These are phyloP conservation scores for Synergus umbraculus DNA, from an alignment of 2,888 invertebrate genomes.

Conservation along the genomic window DNA sequence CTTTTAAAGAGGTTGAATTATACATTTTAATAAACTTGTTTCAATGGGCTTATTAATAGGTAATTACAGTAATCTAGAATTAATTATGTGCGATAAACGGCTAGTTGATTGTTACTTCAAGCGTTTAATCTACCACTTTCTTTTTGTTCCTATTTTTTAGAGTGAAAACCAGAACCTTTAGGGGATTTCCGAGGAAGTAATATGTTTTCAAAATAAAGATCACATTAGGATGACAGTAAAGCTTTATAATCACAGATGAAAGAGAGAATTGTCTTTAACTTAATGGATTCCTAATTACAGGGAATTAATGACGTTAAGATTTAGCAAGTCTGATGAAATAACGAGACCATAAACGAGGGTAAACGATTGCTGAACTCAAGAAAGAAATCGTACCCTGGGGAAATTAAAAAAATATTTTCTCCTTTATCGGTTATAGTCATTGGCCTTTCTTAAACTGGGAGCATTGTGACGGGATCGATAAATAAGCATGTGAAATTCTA, in stretches of 20 bases:
- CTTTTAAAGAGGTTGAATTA: background rate
- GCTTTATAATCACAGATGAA: background rate
- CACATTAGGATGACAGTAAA: background rate
- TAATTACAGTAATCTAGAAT: background rate
- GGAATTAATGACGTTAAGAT: background rate
- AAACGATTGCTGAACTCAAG: background rate
- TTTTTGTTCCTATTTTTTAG: background rate
- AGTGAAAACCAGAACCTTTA: background rate
- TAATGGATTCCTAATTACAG: slow-evolving; percentile 20
- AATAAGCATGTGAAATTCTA: background rate
- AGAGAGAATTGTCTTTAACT: background rate
- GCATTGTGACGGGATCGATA: background rate
- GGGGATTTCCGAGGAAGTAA: background rate
- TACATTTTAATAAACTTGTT: background rate
- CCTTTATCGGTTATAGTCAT: background rate
- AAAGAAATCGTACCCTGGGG: background rate
- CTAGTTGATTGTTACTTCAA: background rate
- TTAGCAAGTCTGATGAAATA: background rate
- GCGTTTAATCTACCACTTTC: background rate
- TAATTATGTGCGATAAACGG: background rate
- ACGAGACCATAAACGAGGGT: background rate
- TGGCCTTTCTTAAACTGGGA: background rate
- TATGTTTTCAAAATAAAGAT: background rate
- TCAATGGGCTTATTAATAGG: background rate
- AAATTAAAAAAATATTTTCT: background rate